Conservation (phyloP, 2,797 vertebrate genomes). For the Halcyon chelicuti region DNA sequence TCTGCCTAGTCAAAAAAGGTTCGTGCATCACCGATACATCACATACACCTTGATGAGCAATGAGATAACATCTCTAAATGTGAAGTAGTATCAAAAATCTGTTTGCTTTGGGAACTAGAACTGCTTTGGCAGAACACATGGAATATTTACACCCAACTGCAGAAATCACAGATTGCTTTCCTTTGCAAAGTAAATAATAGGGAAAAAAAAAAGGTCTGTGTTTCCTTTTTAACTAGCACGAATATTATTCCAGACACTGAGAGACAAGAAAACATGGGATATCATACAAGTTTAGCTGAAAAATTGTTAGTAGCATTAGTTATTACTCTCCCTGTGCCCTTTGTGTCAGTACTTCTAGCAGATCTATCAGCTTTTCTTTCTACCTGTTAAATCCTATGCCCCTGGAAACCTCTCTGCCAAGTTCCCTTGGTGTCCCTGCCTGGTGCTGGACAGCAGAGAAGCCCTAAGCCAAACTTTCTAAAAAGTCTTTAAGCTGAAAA, state of each 20-base stretch:
- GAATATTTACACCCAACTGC: background rate
- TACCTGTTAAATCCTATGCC: background rate
- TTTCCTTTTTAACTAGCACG: background rate
- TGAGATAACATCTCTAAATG: background rate
- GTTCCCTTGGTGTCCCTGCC: background rate
- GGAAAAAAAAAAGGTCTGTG: background rate
- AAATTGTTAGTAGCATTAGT: background rate
- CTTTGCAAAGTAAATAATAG: background rate
- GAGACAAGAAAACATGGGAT: background rate
- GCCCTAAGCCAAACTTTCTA: background rate
- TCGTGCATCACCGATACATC: background rate
- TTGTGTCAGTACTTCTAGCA: background rate
- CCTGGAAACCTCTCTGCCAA: background rate
- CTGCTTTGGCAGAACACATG: background rate
- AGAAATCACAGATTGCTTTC: background rate
- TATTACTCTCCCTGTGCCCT: background rate
- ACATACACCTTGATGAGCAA: background rate
- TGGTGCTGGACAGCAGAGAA: background rate
- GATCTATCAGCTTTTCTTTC: background rate
- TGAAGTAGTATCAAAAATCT: background rate
- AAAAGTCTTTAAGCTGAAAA: background rate
- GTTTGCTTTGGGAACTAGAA: background rate
- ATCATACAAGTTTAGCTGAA: background rate
- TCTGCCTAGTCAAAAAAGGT: background rate
- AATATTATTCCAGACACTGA: background rate